Evolutionary conservation across 2,888 invertebrate genomes (phyloP).

Genomic region (Galeopsomyia nigrocyanea): DNA sequence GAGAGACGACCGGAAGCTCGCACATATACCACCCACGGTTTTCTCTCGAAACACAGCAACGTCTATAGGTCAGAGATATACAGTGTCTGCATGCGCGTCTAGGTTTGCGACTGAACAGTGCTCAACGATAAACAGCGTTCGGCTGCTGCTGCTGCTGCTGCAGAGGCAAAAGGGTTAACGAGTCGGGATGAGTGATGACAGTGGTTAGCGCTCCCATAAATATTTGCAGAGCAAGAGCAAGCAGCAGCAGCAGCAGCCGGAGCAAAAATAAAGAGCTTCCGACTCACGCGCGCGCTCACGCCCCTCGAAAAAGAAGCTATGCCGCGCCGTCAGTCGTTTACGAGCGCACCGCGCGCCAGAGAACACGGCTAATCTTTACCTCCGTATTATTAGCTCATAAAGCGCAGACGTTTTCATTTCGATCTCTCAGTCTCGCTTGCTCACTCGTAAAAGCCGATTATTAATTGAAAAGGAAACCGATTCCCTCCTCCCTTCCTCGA

Average conservation of each 20-base stretch:
- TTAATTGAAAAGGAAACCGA: neutral
- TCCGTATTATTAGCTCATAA: too few relatives aligned
- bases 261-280: constrained; percentile 32
- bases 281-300: constrained; percentile 11
- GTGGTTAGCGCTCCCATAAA: constrained; percentile 64
- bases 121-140: constrained; percentile 46
- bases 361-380: constrained; percentile 16
- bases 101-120: too few relatives aligned
- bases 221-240: constrained; percentile 59
- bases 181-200: constrained; percentile 62
- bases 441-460: too few relatives aligned
- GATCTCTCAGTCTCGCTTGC: neutral
- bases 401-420: constrained; percentile 12
- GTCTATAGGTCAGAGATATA: neutral
- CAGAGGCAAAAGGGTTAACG: constrained; percentile 55
- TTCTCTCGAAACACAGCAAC: too few relatives aligned
- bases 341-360: constrained; percentile 4
- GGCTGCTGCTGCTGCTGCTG: constrained; percentile 50
- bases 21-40: constrained; percentile 15
- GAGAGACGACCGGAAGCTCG: too few relatives aligned
- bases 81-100: too few relatives aligned
- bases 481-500: neutral
- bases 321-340: constrained; percentile 32
- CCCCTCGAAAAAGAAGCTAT: constrained; percentile 6
- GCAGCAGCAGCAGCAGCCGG: constrained; percentile 49